phyloP scores from a whole-genome alignment of 2,113 vertebrate genomes.

The Tupaia chinensis region DNA sequence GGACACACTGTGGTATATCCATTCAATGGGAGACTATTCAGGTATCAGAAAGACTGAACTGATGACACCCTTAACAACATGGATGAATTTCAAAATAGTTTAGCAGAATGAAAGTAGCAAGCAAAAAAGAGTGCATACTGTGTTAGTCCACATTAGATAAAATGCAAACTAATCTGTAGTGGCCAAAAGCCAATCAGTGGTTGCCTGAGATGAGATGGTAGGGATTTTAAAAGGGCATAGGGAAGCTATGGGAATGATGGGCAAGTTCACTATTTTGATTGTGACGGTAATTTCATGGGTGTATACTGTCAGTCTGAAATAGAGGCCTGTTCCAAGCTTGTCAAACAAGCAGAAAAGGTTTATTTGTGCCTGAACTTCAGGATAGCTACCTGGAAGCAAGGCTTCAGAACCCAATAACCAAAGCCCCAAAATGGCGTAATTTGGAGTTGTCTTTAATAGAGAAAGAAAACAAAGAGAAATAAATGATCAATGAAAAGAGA shows the following conservation, averaged over 20 bases:
- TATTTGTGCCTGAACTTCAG: no score
- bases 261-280: background rate
- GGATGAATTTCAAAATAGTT: background rate
- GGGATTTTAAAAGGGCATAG: background rate
- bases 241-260: background rate
- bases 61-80: background rate
- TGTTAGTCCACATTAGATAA: background rate
- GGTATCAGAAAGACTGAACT: background rate
- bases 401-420: no score
- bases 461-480: no score
- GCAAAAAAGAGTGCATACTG: background rate
- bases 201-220: background rate
- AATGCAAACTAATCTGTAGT: background rate
- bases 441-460: no score
- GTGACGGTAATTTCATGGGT: background rate
- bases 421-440: no score
- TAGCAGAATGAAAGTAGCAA: background rate
- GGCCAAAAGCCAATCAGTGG: background rate
- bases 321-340: no score
- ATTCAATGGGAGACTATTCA: background rate
- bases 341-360: no score
- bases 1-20: background rate
- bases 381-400: no score
- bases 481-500: no score
- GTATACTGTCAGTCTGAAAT: background rate